Evolutionary conservation across 2,888 invertebrate genomes (phyloP).

Genomic region (Calliphora vomitoria): DNA sequence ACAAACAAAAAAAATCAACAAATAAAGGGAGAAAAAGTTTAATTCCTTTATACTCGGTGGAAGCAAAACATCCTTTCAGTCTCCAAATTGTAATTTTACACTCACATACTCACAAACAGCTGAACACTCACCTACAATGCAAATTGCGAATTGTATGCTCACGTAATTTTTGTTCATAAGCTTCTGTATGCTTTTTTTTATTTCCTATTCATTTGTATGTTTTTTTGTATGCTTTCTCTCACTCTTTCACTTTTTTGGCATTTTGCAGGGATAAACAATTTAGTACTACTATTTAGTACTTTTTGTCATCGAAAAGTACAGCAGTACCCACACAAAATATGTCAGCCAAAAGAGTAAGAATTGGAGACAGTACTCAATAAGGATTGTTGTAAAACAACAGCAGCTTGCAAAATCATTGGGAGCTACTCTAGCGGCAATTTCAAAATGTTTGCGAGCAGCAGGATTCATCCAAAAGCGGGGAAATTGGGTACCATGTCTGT

Average conservation of each 20-base stretch:
- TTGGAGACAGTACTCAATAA: no score
- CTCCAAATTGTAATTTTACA: constrained; percentile 15
- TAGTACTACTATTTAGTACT: background rate
- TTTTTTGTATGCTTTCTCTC: constrained; percentile 11
- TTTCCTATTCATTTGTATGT: constrained; percentile 32
- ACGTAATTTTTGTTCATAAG: constrained; percentile 55
- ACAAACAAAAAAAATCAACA: constrained; percentile 5
- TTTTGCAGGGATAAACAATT: background rate
- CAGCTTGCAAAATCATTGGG: no score
- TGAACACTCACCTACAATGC: constrained; percentile 23
- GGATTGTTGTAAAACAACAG: no score
- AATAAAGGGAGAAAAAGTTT: constrained; percentile 9
- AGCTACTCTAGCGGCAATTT: no score
- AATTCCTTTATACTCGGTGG: constrained; percentile 27
- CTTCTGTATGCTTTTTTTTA: constrained; percentile 11
- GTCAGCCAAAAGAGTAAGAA: no score
- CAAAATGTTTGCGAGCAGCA: no score
- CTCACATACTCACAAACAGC: background rate
- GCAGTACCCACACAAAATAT: no score
- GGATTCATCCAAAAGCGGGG: no score
- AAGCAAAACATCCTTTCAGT: constrained; percentile 35
- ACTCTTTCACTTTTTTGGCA: background rate
- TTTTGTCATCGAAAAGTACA: no score
- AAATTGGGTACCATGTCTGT: no score
- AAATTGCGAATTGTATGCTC: constrained; percentile 44